Conservation (phyloP, 2,113 vertebrate species). For the Triplophysa rosa region DNA sequence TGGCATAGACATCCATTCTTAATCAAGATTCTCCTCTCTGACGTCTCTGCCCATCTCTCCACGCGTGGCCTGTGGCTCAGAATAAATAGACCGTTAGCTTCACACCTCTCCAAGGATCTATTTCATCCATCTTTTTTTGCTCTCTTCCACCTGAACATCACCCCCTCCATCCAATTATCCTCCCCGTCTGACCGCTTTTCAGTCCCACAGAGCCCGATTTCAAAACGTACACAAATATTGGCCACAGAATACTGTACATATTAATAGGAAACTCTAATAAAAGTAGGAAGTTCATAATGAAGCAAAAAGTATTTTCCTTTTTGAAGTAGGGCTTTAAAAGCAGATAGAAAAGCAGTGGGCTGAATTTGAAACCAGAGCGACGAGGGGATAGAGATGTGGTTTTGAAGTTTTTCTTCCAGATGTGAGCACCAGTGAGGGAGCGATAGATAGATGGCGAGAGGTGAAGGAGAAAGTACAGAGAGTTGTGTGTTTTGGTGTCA, state of each 20-base stretch:
- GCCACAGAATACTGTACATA: conserved; percentile 39
- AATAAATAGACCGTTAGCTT: conserved; percentile 47
- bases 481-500: conserved; percentile 12
- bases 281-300: conserved; percentile 49
- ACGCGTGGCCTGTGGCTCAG: conserved; percentile 53
- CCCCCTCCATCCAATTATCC: conserved; percentile 32
- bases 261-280: conserved; percentile 52
- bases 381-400: conserved; percentile 56
- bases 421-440: conserved; percentile 55
- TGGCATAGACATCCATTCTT: conserved; percentile 44
- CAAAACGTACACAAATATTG: conserved; percentile 47
- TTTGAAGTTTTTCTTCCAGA: conserved; percentile 69
- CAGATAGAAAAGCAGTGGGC: conserved; percentile 53
- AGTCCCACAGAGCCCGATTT: conserved; percentile 46
- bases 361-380: conserved; percentile 55
- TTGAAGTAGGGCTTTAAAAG: conserved; percentile 61
- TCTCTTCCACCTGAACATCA: conserved; percentile 54
- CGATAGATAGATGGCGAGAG: conserved; percentile 46
- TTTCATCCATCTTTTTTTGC: conserved; percentile 17
- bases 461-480: conserved; percentile 30
- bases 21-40: conserved; percentile 56
- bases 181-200: not conserved
- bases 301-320: conserved; percentile 48
- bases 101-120: conserved; percentile 14
- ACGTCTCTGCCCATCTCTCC: conserved; percentile 49